A percentile compares a stretch with the other conserved stretches of the same genome.
Conservation (phyloP, 2,797 vertebrate species). For the Eulemur coronatus region DNA sequence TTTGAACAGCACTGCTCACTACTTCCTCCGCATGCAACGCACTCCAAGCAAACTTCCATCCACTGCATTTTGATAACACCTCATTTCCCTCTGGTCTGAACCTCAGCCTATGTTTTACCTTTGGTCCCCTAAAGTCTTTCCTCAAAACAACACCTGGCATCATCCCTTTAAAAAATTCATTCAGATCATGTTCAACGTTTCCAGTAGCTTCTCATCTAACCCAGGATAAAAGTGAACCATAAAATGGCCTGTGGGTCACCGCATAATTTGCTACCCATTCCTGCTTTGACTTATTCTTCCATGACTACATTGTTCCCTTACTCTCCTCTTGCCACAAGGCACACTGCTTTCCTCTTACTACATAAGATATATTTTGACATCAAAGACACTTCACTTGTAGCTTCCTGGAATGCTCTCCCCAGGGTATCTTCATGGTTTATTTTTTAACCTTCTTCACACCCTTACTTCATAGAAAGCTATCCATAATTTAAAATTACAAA, state of each 20-base stretch:
- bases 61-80: background rate
- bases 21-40: background rate
- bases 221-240: background rate
- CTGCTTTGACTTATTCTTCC: background rate
- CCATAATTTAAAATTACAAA: background rate
- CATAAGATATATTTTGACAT: background rate
- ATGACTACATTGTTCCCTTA: too few relatives aligned
- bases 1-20: background rate
- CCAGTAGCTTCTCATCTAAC: background rate
- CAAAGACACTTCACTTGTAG: background rate
- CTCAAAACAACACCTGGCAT: background rate
- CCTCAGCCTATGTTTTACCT: background rate
- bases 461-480: background rate
- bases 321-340: background rate
- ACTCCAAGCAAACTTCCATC: background rate
- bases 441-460: background rate
- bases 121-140: background rate
- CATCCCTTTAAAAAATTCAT: background rate
- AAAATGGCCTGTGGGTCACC: background rate
- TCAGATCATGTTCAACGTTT: background rate
- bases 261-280: rapidly evolving
- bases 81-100: background rate
- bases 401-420: rapidly evolving
- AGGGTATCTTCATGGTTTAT: background rate
- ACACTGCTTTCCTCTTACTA: background rate